Conservation (phyloP, 2,113 vertebrate species). For the Glaucomys volans region DNA sequence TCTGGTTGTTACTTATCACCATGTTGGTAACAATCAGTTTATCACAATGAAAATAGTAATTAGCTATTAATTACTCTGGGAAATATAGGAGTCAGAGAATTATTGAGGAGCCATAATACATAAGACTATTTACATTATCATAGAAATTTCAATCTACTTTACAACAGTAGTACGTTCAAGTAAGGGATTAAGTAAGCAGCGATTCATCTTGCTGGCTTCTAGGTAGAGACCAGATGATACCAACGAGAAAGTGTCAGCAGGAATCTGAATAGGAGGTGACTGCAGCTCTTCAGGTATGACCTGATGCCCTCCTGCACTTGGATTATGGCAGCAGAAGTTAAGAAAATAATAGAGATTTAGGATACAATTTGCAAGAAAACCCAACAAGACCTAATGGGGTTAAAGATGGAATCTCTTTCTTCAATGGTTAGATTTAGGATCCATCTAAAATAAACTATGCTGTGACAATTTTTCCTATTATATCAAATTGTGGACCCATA, state of each 20-base stretch:
- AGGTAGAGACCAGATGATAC: not conserved
- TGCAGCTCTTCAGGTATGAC: not conserved
- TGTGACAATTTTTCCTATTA: not conserved
- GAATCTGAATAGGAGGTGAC: not conserved
- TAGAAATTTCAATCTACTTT: not conserved
- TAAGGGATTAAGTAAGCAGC: not conserved
- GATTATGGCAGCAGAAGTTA: not conserved
- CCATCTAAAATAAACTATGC: not conserved
- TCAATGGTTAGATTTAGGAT: not conserved
- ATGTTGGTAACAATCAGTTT: not conserved
- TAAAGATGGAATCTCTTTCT: too few species aligned
- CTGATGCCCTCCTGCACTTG: not conserved
- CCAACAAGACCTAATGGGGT: too few species aligned
- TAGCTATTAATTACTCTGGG: not conserved
- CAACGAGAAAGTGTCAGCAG: not conserved
- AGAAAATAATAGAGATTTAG: not conserved
- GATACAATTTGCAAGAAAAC: not conserved
- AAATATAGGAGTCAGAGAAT: not conserved
- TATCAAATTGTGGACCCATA: not conserved
- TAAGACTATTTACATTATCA: not conserved
- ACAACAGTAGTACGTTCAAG: not conserved
- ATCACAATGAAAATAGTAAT: not conserved
- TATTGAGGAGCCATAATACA: not conserved
- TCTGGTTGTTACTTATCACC: not conserved
- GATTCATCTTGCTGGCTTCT: not conserved